phyloP scores from a whole-genome alignment of 2,113 vertebrate species.

The Rhinolophus ferrumequinum region DNA sequence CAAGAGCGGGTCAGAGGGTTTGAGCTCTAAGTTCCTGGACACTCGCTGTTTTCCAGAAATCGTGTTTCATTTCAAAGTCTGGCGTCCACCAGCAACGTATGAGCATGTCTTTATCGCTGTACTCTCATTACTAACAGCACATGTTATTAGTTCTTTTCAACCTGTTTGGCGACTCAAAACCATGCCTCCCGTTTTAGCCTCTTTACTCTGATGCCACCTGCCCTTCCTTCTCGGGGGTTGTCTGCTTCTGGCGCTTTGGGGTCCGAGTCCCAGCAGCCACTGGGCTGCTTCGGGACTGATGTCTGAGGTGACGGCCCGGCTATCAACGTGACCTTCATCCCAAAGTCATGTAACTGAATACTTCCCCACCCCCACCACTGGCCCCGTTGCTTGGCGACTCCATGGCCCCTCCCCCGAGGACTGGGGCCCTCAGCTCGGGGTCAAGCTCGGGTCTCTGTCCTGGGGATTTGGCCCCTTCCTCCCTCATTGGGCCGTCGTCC shows the following conservation, averaged over 20 bases:
- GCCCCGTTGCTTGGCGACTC: too few species aligned
- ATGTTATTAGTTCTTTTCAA: not conserved
- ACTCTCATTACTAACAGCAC: not conserved
- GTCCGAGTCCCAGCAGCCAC: not conserved
- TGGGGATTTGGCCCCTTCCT: not conserved
- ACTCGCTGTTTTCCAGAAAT: not conserved
- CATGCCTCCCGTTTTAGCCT: not conserved
- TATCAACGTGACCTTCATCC: too few species aligned
- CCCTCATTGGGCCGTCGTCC: not conserved
- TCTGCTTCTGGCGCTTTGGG: not conserved
- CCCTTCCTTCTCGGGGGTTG: not conserved
- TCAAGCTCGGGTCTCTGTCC: too few species aligned
- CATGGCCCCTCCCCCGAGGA: too few species aligned
- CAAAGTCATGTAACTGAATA: too few species aligned
- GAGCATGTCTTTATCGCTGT: not conserved
- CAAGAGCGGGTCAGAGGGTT: too few species aligned
- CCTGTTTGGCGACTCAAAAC: not conserved
- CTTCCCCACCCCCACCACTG: too few species aligned
- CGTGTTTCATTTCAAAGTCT: too few species aligned
- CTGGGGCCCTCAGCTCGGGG: too few species aligned
- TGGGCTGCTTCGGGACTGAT: not conserved
- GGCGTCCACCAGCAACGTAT: fast-evolving
- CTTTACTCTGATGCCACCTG: not conserved
- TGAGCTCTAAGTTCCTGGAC: not conserved
- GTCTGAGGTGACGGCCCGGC: not conserved